These are phyloP conservation scores for Astatoreochromis straeleni DNA, from an alignment of 2,113 vertebrate species.

Conservation along the genomic window DNA sequence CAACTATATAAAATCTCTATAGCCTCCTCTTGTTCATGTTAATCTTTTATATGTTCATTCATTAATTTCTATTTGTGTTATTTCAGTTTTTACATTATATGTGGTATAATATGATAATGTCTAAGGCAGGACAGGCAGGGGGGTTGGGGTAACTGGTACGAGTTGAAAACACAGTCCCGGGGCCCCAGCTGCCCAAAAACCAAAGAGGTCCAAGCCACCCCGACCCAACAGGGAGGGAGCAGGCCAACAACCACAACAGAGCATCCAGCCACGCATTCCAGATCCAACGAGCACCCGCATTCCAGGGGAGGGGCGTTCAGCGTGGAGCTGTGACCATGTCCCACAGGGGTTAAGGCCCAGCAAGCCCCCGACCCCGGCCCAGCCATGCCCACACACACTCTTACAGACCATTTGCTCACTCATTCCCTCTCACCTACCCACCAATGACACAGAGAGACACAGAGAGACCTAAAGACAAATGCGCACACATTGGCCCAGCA, in stretches of 20 bases:
- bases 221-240: not conserved
- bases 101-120: not conserved
- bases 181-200: not conserved
- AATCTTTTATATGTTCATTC: not conserved
- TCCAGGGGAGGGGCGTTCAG: not conserved
- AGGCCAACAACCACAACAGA: not conserved
- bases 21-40: not conserved
- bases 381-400: not conserved
- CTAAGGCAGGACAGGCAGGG: not conserved
- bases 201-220: not conserved
- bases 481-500: not conserved
- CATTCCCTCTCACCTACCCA: not conserved
- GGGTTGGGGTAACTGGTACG: not conserved
- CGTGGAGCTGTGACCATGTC: not conserved
- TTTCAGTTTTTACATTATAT: not conserved
- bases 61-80: not conserved
- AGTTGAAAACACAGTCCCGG: not conserved
- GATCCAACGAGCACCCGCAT: not conserved
- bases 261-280: not conserved
- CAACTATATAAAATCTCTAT: not conserved
- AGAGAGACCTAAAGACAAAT: not conserved
- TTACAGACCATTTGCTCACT: not conserved
- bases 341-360: not conserved
- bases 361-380: not conserved
- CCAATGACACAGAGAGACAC: not conserved